Conservation (phyloP, 2,888 invertebrate genomes). For the Metallyticus violacea region DNA sequence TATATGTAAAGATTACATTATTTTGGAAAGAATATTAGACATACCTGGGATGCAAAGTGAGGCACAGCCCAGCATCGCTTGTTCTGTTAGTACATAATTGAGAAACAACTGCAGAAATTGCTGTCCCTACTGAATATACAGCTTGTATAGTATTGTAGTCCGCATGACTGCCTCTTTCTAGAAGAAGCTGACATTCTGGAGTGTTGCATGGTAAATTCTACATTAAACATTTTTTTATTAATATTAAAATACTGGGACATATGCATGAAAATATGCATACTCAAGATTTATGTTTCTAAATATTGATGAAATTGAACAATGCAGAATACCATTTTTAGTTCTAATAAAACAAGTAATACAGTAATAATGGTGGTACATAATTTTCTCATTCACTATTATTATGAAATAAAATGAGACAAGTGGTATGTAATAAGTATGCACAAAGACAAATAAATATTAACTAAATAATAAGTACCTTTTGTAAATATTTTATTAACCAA, state of each 20-base stretch:
- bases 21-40: neutral
- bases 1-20: too few relatives aligned
- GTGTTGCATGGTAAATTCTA: constrained; percentile 18
- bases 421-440: too few relatives aligned
- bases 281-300: too few relatives aligned
- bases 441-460: too few relatives aligned
- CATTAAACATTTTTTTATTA: too few relatives aligned
- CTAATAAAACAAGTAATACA: too few relatives aligned
- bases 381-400: too few relatives aligned
- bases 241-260: neutral
- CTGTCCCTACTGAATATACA: constrained; percentile 37
- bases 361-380: too few relatives aligned
- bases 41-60: constrained; percentile 23
- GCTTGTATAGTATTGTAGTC: constrained; percentile 37
- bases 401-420: too few relatives aligned
- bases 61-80: constrained; percentile 20
- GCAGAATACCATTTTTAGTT: too few relatives aligned
- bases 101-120: constrained; percentile 32
- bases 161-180: constrained; percentile 32
- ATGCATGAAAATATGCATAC: neutral
- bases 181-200: constrained; percentile 29
- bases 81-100: constrained; percentile 34
- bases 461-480: constrained; percentile 37
- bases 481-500: constrained; percentile 46
- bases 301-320: neutral